A percentile compares a stretch with the other conserved stretches of the same genome.
Conservation (phyloP, 2,113 vertebrate species). For the Eubucco bourcierii region DNA sequence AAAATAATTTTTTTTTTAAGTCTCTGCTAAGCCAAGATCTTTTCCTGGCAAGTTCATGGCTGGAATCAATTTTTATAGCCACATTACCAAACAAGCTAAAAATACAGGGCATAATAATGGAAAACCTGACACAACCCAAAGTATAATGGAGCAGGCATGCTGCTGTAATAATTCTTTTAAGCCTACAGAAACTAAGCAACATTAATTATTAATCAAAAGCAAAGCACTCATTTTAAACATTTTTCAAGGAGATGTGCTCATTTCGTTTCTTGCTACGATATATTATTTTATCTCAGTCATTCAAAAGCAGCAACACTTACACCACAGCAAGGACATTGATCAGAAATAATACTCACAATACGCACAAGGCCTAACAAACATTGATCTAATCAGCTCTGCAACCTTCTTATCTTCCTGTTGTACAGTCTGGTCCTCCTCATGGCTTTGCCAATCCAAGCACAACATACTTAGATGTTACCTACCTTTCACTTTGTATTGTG, state of each 20-base stretch:
- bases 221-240: constrained; percentile 63
- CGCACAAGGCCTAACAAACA: not conserved
- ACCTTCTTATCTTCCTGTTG: not conserved
- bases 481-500: not conserved
- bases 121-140: constrained; percentile 69
- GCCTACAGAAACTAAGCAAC: constrained; percentile 65
- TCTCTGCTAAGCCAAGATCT: constrained; percentile 34
- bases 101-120: constrained; percentile 65
- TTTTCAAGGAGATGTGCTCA: constrained; percentile 55
- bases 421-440: not conserved
- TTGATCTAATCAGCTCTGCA: not conserved
- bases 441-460: not conserved
- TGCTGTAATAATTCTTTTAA: constrained; percentile 67
- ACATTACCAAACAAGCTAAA: constrained; percentile 58
- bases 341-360: not conserved
- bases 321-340: not conserved
- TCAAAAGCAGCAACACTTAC: not conserved
- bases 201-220: constrained; percentile 77
- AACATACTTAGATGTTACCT: not conserved
- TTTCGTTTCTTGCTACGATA: constrained; percentile 54
- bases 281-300: constrained; percentile 36
- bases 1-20: not conserved
- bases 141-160: constrained; percentile 13
- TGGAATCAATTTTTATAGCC: constrained; percentile 67
- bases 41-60: constrained; percentile 49